Percentiles rank a stretch among this genome's conserved stretches.
These are phyloP conservation scores for Brachyptera risi DNA, from an alignment of 2,888 invertebrate species.

Conservation along the genomic window DNA sequence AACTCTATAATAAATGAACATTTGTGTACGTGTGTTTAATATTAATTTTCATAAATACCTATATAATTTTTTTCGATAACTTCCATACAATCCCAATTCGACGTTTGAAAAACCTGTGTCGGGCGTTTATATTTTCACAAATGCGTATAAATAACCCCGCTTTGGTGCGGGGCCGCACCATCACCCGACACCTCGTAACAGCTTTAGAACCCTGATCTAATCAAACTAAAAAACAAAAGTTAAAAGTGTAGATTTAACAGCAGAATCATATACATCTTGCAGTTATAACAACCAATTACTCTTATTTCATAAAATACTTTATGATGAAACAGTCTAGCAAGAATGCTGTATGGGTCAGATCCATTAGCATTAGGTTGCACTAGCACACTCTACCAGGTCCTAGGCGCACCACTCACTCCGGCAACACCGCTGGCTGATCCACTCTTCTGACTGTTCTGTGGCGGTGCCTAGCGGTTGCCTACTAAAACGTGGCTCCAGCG, in stretches of 20 bases:
- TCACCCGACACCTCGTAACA: slow-evolving; percentile 31
- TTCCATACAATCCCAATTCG: slow-evolving; percentile 28
- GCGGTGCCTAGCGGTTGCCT: slow-evolving; percentile 36
- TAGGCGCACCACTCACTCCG: slow-evolving; percentile 29
- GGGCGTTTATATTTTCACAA: slow-evolving; percentile 22
- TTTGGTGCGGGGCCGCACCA: slow-evolving; percentile 2
- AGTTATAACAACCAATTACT: slow-evolving; percentile 35
- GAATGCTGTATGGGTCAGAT: slow-evolving; percentile 32
- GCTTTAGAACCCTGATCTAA: slow-evolving; percentile 34
- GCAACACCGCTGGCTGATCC: no score
- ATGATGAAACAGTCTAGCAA: slow-evolving; percentile 34
- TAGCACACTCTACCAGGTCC: slow-evolving; percentile 33
- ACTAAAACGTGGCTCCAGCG: slow-evolving; percentile 38
- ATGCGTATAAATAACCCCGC: slow-evolving; percentile 20
- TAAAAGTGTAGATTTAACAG: slow-evolving; percentile 37
- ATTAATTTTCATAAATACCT: slow-evolving; percentile 29
- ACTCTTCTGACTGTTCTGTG: not conserved
- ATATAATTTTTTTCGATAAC: slow-evolving; percentile 29
- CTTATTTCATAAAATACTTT: slow-evolving; percentile 34
- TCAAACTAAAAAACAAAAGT: slow-evolving; percentile 35
- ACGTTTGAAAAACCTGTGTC: slow-evolving; percentile 25
- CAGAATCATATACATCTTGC: slow-evolving; percentile 37
- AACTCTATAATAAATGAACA: slow-evolving; percentile 34
- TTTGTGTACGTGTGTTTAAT: slow-evolving; percentile 30
- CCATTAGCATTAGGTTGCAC: slow-evolving; percentile 33